A percentile compares a stretch with the other conserved stretches of the same genome.
phyloP scores from a whole-genome alignment of 2,888 invertebrate genomes.

The Mythimna loreyi region DNA sequence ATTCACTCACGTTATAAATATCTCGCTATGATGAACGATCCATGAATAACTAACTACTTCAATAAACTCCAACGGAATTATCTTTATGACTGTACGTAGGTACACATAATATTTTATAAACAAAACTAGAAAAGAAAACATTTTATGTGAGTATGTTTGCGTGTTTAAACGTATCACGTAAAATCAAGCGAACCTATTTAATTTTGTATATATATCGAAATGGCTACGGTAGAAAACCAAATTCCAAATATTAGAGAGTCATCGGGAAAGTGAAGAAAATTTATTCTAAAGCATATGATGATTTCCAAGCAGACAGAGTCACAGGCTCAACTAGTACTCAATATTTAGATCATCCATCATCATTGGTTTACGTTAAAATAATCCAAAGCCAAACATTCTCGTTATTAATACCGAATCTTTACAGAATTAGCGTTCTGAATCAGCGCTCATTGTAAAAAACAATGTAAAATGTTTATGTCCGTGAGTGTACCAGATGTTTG shows the following conservation, averaged over 20 bases:
- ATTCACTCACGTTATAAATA: conserved; percentile 68
- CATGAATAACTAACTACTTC: conserved; percentile 43
- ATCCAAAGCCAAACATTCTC: conserved; percentile 57
- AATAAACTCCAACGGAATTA: conserved; percentile 10
- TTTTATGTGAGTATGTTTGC: background rate
- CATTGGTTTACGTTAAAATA: conserved; percentile 59
- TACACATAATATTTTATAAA: conserved; percentile 3
- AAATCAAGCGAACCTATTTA: too few relatives aligned
- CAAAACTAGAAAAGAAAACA: background rate
- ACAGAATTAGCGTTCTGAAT: conserved; percentile 60
- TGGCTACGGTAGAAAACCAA: background rate
- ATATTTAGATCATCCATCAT: conserved; percentile 48
- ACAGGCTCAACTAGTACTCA: background rate
- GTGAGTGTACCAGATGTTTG: conserved; percentile 49
- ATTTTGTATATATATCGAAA: too few relatives aligned
- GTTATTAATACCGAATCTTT: conserved; percentile 48
- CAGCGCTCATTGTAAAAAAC: conserved; percentile 49
- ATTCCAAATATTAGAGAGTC: background rate
- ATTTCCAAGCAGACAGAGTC: conserved; percentile 12
- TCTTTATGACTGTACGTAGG: conserved; percentile 8
- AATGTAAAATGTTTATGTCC: conserved; percentile 43
- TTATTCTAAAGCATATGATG: background rate
- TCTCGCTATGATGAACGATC: conserved; percentile 63
- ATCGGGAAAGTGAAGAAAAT: background rate
- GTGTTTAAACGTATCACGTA: background rate